Percentiles rank a stretch among this genome's conserved stretches.
Conservation (phyloP, 2,113 vertebrate species). For the Brachyhypopomus gauderio region DNA sequence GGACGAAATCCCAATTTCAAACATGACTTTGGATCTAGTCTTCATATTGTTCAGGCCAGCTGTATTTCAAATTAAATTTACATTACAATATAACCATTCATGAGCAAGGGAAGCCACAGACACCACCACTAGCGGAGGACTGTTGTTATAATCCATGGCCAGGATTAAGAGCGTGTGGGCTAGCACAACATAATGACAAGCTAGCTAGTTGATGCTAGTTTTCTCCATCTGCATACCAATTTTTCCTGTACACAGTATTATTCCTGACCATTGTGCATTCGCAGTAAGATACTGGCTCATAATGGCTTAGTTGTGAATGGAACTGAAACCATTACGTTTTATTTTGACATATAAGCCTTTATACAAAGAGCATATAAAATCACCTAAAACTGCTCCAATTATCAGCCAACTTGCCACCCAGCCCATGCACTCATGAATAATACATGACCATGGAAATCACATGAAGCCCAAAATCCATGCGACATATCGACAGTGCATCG, state of each 20-base stretch:
- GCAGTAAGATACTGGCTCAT: neutral
- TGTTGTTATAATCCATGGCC: conserved; percentile 1
- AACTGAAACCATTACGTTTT: neutral
- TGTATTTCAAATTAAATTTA: conserved; percentile 8
- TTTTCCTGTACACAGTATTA: neutral
- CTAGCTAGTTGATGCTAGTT: conserved; percentile 21
- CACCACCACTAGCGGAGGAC: neutral
- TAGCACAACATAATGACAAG: conserved; percentile 7
- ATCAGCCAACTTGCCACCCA: conserved; percentile 55
- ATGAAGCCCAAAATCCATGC: conserved; percentile 64
- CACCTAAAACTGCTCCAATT: conserved; percentile 9
- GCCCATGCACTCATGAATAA: conserved; percentile 66
- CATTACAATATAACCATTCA: conserved; percentile 5
- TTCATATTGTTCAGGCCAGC: neutral
- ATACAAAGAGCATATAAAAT: neutral
- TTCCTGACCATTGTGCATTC: neutral
- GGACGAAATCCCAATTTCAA: neutral
- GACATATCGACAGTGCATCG: conserved; percentile 66
- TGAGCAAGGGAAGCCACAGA: conserved; percentile 8
- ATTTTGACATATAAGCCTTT: neutral
- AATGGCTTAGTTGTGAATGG: neutral
- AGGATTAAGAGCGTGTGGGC: neutral
- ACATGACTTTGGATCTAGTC: neutral
- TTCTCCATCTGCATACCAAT: neutral
- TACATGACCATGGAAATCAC: conserved; percentile 63